Evolutionary conservation across 2,888 invertebrate genomes (phyloP).

Genomic region (Cylindroiulus punctatus): DNA sequence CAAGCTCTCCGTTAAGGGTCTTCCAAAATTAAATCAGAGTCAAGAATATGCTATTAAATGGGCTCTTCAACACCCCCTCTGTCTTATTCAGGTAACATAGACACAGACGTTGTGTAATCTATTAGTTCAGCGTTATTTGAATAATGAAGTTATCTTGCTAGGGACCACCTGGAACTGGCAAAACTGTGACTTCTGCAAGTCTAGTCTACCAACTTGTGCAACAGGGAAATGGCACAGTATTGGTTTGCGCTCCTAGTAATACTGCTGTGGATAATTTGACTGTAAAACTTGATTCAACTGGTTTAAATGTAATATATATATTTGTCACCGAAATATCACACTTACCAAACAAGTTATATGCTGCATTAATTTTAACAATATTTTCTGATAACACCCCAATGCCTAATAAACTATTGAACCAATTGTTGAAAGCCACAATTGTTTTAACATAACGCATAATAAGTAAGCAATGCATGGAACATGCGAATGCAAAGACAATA

Average conservation of each 20-base stretch:
- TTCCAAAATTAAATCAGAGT: slow-evolving; percentile 97
- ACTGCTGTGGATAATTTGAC: slow-evolving; percentile 99
- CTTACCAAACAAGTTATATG: too few relatives aligned
- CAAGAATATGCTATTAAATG: slow-evolving; percentile 99
- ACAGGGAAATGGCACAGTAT: slow-evolving; percentile 87
- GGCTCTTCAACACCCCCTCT: slow-evolving; percentile 93
- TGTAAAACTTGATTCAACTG: slow-evolving; percentile 97
- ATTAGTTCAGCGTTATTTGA: too few relatives aligned
- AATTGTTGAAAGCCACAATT: too few relatives aligned
- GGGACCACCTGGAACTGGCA: slow-evolving; percentile 95
- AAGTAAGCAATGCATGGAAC: too few relatives aligned
- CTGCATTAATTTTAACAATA: too few relatives aligned
- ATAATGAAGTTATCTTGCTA: slow-evolving; percentile 57
- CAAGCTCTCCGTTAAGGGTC: slow-evolving; percentile 95
- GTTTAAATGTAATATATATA: slow-evolving; percentile 76
- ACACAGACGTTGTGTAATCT: too few relatives aligned
- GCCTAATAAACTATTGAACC: too few relatives aligned
- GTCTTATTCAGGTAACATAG: slow-evolving; percentile 80
- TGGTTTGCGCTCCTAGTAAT: slow-evolving; percentile 99
- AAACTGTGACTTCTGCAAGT: slow-evolving; percentile 99
- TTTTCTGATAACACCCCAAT: too few relatives aligned
- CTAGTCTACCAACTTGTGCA: slow-evolving; percentile 98
- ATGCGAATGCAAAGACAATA: too few relatives aligned
- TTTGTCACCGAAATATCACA: too few relatives aligned
- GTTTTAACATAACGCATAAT: too few relatives aligned